These are phyloP conservation scores for Drosophila lini DNA, from an alignment of 1,140 invertebrate genomes.

Conservation along the genomic window DNA sequence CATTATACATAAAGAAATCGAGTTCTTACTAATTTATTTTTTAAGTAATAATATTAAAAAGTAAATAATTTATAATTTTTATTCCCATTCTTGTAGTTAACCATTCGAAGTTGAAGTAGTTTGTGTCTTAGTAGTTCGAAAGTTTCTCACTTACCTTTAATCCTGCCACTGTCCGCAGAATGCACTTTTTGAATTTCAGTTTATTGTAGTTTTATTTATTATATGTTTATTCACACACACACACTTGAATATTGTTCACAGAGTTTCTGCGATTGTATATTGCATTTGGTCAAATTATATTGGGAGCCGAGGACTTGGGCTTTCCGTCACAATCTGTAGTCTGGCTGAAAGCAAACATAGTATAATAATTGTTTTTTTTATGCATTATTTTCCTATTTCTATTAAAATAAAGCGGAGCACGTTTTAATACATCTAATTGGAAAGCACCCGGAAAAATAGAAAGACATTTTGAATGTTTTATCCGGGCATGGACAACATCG, in stretches of 20 bases:
- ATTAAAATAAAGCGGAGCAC: constrained; percentile 8
- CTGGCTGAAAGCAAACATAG: background rate
- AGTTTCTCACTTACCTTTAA: background rate
- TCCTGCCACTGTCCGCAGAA: constrained; percentile 3
- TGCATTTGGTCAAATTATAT: background rate
- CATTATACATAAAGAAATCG: background rate
- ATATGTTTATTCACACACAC: background rate
- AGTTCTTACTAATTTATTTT: constrained; percentile 3
- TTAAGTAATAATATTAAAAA: background rate
- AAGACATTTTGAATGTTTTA: constrained; percentile 30
- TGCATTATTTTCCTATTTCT: background rate
- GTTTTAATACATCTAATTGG: constrained; percentile 1
- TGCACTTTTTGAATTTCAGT: background rate
- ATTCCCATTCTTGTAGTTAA: constrained; percentile 8
- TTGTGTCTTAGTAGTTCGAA: constrained; percentile 1
- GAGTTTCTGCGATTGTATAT: background rate
- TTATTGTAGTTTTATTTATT: background rate
- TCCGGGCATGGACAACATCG: constrained; percentile 8
- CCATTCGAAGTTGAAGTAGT: background rate
- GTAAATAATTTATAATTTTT: background rate
- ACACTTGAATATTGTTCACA: background rate
- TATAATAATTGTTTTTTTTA: background rate
- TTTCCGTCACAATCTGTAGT: background rate
- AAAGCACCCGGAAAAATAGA: constrained; percentile 6
- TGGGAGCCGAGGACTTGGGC: too few species aligned